phyloP scores from a whole-genome alignment of 1,140 invertebrate species.

The Chelonus insularis region DNA sequence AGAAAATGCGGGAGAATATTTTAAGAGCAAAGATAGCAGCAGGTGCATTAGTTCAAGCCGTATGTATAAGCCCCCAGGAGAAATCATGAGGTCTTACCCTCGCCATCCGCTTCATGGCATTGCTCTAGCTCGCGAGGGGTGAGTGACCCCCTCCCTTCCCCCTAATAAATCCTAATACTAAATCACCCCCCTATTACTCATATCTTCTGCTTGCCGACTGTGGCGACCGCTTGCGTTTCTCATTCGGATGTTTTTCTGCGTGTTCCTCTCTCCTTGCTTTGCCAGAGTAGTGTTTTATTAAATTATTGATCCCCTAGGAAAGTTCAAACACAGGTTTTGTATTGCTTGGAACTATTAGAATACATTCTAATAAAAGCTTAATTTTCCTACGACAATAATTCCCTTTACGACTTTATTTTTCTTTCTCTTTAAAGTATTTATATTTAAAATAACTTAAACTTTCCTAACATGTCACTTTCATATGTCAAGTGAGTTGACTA shows the following conservation, averaged over 20 bases:
- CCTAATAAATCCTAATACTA: slow-evolving; percentile 60
- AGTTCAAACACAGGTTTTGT: not conserved
- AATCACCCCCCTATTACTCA: slow-evolving; percentile 55
- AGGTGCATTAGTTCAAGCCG: slow-evolving; percentile 54
- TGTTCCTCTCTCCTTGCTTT: not conserved
- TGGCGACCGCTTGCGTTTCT: slow-evolving; percentile 11
- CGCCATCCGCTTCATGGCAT: slow-evolving; percentile 32
- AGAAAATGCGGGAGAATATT: too few relatives aligned
- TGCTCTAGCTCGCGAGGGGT: slow-evolving; percentile 34
- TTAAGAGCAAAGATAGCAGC: slow-evolving; percentile 40
- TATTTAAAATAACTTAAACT: too few relatives aligned
- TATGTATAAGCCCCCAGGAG: slow-evolving; percentile 50
- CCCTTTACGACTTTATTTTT: too few relatives aligned
- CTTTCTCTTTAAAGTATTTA: too few relatives aligned
- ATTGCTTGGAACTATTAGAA: not conserved
- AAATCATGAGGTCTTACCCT: slow-evolving; percentile 57
- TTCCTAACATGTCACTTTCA: too few relatives aligned
- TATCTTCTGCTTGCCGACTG: slow-evolving; percentile 43
- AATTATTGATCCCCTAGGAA: slow-evolving; percentile 19
- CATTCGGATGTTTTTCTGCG: slow-evolving; percentile 2
- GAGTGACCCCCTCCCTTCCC: slow-evolving; percentile 39
- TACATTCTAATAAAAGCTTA: not conserved
- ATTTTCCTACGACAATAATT: too few relatives aligned
- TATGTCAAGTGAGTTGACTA: too few relatives aligned
- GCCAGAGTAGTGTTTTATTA: not conserved